These are phyloP conservation scores for Dendrocincla fuliginosa DNA, from an alignment of 2,797 vertebrate species.

Conservation along the genomic window DNA sequence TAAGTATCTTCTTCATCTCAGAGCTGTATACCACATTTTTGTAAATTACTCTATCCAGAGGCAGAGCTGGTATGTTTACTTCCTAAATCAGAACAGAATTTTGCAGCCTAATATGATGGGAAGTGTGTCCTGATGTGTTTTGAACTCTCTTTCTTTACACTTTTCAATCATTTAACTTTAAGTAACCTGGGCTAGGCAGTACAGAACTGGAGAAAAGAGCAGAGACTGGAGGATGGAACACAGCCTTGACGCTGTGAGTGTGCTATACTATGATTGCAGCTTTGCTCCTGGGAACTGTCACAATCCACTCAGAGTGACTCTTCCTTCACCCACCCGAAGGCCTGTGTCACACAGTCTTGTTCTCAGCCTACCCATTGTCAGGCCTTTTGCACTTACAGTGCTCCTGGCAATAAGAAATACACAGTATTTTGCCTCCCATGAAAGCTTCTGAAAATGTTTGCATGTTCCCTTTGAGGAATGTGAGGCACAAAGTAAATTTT, in stretches of 20 bases:
- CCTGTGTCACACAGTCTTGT: background rate
- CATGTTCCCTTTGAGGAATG: background rate
- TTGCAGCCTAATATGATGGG: background rate
- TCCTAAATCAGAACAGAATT: background rate
- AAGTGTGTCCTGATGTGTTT: background rate
- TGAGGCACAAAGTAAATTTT: background rate
- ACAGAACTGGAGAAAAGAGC: background rate
- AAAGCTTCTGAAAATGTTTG: background rate
- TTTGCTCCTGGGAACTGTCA: background rate
- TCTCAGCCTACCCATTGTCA: background rate
- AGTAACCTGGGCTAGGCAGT: background rate
- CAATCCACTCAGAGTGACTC: background rate
- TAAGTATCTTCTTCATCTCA: background rate
- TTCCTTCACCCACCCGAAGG: background rate
- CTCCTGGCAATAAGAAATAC: background rate
- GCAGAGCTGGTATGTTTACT: background rate
- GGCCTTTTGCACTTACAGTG: background rate
- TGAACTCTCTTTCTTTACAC: background rate
- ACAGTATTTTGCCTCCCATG: background rate
- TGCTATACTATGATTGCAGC: background rate
- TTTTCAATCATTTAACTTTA: background rate
- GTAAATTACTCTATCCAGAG: background rate
- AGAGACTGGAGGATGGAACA: background rate
- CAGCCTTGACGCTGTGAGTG: background rate
- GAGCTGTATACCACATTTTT: background rate